Base-by-base conservation (phyloP, 1,140 invertebrate species). In the Maniola jurtina region DNA sequence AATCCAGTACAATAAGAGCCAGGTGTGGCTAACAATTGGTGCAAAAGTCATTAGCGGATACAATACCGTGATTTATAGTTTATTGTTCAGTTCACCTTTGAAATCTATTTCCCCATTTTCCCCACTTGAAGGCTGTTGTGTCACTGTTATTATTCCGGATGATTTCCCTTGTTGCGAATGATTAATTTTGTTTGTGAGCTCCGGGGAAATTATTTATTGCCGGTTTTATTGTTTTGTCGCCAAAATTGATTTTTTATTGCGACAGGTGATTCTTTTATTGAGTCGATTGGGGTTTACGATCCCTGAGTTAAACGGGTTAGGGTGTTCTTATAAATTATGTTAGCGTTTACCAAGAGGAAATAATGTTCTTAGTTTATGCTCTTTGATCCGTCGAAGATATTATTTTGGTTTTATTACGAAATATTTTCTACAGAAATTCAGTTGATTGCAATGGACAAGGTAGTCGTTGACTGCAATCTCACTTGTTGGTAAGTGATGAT, bases 131-230 rank as follows among this genome's bases (percentile, higher is more conserved):
- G 48, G 15, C 48, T 52, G 48, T 52, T 52, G 48, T 52, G 64
- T 65, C 56, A 52, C 56, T 45, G 36, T 65, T 65, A 59, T 58
- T 40, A 65, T 65, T 61, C 35, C 48, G 45, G 59, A 45, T 64
- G 63, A 70, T 70, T 70, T 70, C 68, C 68, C 68, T 42, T 35
- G 62, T 35, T 38, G 45, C 55, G 60, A 54, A 57, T 71, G 65
- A 67, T 71, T 71, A 71, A 71, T 64, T 71, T 56, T 61, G 61
- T 64, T 59, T 55, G 40, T 34, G 15, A 50, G 47, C 61, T 42
- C 70, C 6, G 9, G 70, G 70, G 70, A 71, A 71, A 71, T 67
- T 71, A 61, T 70, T 65, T 68, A 62, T 61, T 42, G 55, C 58
- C 16, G 14, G n/a, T 54, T 36, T 70, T 64, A 52, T 52, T 52